Evolutionary conservation across 2,888 invertebrate species (phyloP), one percentile per base, ranked within the genome.

Genomic region (Folsomia manolachei): DNA sequence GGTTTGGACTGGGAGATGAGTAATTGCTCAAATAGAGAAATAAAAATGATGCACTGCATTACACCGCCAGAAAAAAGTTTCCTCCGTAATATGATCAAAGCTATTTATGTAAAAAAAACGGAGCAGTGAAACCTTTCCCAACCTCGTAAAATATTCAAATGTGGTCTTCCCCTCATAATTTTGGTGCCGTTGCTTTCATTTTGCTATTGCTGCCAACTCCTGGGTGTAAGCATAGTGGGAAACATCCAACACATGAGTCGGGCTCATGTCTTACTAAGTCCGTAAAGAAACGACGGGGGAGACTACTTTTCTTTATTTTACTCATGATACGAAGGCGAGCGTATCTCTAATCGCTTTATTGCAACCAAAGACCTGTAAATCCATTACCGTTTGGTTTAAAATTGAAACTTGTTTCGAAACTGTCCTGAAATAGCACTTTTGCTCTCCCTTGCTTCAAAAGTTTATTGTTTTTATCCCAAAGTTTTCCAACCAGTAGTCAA

Each of bases 71-170:
- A 9, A 14, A 39, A 39, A 39, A 39, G 14, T 39, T 9, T 39
- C 39, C 39, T 14, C 39, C 39, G 4, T 39, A n/a, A n/a, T n/a
- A n/a, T n/a, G n/a, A n/a, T n/a, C n/a, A n/a, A n/a, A n/a, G n/a
- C n/a, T 39, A 9, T 39, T 39, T 39, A 39, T 39, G 39, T 39
- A 4, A 14, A 39, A 39, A 14, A 39, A 39, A 39, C 39, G 14
- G 39, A 39, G 39, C 18, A 64, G 27, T 18, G 14, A 64, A 27
- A 21, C n/a, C 64, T 25, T 27, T 27, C 27, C 60, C 19, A 19
- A 7, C 26, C 27, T 63, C 63, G 72, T 76, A 72, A 76, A 76
- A 76, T 76, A 76, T 76, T 76, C 74, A 76, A 72, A 72, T 73
- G 60, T 64, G 71, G 23, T 56, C 69, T 60, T 76, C 63, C 70